These are phyloP conservation scores for Chamaea fasciata DNA, from an alignment of 2,113 vertebrate species.

Conservation along the genomic window DNA sequence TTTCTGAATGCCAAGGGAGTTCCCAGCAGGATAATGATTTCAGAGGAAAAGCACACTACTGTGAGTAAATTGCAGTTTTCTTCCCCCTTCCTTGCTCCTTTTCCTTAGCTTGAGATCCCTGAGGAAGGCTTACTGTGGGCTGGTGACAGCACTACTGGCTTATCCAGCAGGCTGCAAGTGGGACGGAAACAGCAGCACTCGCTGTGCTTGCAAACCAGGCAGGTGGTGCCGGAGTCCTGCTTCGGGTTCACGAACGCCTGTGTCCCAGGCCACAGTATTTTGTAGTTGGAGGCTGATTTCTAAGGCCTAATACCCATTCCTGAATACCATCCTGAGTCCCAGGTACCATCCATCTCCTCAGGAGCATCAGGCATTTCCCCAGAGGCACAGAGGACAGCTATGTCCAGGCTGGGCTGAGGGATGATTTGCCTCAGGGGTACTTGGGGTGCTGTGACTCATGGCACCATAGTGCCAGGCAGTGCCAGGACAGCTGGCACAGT, in stretches of 20 bases:
- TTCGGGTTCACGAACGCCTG: neutral
- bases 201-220: neutral
- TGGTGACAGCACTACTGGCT: neutral
- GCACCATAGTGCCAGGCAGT: rapidly evolving
- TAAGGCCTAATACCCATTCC: neutral
- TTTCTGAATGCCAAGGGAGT: neutral
- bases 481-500: neutral
- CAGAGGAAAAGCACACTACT: neutral
- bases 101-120: neutral
- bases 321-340: rapidly evolving
- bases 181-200: neutral
- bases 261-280: neutral
- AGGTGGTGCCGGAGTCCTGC: neutral
- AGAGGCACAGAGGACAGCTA: neutral
- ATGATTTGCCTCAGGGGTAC: rapidly evolving
- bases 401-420: neutral
- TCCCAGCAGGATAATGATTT: rapidly evolving
- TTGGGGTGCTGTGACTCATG: rapidly evolving
- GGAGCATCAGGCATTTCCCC: neutral
- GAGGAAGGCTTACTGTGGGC: neutral
- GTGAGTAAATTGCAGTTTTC: neutral
- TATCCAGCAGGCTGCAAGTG: neutral
- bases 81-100: neutral
- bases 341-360: neutral
- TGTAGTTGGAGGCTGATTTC: neutral